Conservation (phyloP, 2,888 invertebrate species). For the Diplazon laetatorius region DNA sequence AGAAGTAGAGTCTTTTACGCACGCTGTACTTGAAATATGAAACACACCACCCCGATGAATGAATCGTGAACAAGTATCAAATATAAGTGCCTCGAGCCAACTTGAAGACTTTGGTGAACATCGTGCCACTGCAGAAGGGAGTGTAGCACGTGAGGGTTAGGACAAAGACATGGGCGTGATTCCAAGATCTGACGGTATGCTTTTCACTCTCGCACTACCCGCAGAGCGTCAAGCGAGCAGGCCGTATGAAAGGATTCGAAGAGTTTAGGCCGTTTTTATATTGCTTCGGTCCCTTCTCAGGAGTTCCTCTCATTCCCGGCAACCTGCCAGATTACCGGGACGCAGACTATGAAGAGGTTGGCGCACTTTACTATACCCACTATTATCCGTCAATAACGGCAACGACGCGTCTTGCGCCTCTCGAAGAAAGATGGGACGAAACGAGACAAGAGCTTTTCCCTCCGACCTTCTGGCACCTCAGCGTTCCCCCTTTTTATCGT, state of each 20-base stretch:
- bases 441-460: constrained; percentile 63
- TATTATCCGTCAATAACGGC: constrained; percentile 76
- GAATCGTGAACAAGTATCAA: constrained; percentile 7
- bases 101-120: neutral
- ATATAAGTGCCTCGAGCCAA: neutral
- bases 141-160: constrained; percentile 11
- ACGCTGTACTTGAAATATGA: no score
- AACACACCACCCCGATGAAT: neutral
- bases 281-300: constrained; percentile 72
- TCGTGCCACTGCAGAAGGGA: neutral
- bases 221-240: constrained; percentile 38
- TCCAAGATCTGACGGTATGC: constrained; percentile 56
- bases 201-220: constrained; percentile 41
- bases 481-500: constrained; percentile 45
- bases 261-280: constrained; percentile 79
- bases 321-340: constrained; percentile 28
- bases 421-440: constrained; percentile 47
- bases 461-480: constrained; percentile 62
- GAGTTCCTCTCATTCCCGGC: constrained; percentile 65
- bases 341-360: constrained; percentile 41
- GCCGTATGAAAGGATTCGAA: constrained; percentile 79
- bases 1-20: no score
- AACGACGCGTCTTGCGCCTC: constrained; percentile 56
- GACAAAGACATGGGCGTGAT: constrained; percentile 54
- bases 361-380: constrained; percentile 50